Evolutionary conservation across 2,888 invertebrate species (phyloP).

Genomic region (Parelbella ahira): DNA sequence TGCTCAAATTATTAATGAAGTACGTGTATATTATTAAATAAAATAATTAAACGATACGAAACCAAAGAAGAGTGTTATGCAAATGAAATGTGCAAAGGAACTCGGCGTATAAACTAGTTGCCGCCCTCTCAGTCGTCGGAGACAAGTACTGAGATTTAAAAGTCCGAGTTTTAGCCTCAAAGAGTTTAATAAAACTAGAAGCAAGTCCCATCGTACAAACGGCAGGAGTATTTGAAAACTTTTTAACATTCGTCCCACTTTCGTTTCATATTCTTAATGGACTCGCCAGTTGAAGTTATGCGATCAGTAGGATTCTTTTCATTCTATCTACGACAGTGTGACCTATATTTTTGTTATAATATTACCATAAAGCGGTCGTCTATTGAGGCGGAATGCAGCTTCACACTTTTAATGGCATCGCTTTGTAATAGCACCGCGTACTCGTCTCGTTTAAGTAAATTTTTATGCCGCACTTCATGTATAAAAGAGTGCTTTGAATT

Average conservation of each 20-base stretch:
- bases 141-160: slow-evolving; percentile 23
- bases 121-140: background rate
- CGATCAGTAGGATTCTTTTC: slow-evolving; percentile 24
- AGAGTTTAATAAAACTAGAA: slow-evolving; percentile 47
- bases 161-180: slow-evolving; percentile 24
- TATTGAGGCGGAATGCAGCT: slow-evolving; percentile 17
- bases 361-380: slow-evolving; percentile 18
- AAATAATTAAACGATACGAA: too few relatives aligned
- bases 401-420: slow-evolving; percentile 18
- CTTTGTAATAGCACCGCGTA: slow-evolving; percentile 1
- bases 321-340: slow-evolving; percentile 20
- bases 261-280: slow-evolving; percentile 63
- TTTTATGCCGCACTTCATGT: slow-evolving; percentile 1
- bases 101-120: background rate
- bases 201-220: slow-evolving; percentile 44
- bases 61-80: slow-evolving; percentile 5
- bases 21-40: too few relatives aligned
- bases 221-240: slow-evolving; percentile 49
- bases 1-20: too few relatives aligned
- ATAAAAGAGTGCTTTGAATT: background rate
- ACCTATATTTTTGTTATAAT: slow-evolving; percentile 23
- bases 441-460: background rate
- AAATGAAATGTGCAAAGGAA: slow-evolving; percentile 6
- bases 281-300: slow-evolving; percentile 32
- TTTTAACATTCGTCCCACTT: slow-evolving; percentile 52